A percentile compares a stretch with the other conserved stretches of the same genome.
Conservation (phyloP, 2,888 invertebrate species). For the Cacoxenus indagator region DNA sequence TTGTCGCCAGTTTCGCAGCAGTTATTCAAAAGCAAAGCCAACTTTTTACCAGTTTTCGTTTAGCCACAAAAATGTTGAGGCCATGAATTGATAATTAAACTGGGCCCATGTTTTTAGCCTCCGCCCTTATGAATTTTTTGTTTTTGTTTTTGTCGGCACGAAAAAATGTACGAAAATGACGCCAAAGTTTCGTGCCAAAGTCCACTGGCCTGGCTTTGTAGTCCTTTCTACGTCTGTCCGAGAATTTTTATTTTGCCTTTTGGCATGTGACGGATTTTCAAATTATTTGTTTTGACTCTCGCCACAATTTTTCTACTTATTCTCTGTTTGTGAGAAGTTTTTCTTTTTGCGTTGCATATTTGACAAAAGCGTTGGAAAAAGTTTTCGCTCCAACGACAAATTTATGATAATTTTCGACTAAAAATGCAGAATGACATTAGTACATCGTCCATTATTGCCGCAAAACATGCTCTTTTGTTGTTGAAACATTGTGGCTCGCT, state of each 20-base stretch:
- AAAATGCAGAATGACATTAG: slow-evolving; percentile 62
- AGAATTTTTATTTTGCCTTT: slow-evolving; percentile 21
- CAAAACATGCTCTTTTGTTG: slow-evolving; percentile 63
- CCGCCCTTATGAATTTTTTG: neutral
- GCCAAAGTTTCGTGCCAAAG: slow-evolving; percentile 21
- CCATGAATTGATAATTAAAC: slow-evolving; percentile 63
- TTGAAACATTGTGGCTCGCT: slow-evolving; percentile 58
- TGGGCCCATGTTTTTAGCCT: neutral
- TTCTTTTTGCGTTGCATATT: neutral
- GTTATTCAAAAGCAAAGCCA: slow-evolving; percentile 41
- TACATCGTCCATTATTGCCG: slow-evolving; percentile 64
- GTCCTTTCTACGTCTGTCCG: neutral
- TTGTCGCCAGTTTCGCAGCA: slow-evolving; percentile 59
- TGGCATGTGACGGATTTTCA: slow-evolving; percentile 60
- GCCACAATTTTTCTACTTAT: slow-evolving; percentile 52
- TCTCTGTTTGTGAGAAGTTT: slow-evolving; percentile 41
- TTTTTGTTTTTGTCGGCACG: neutral
- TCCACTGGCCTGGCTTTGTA: neutral
- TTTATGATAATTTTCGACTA: slow-evolving; percentile 60
- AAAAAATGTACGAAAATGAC: slow-evolving; percentile 28
- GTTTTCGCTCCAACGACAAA: slow-evolving; percentile 58
- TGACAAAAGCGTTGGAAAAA: slow-evolving; percentile 7
- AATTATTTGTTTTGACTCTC: slow-evolving; percentile 58
- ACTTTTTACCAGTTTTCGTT: slow-evolving; percentile 41
- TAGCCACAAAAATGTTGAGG: slow-evolving; percentile 31